Percentiles rank a stretch among this genome's conserved stretches.
These are phyloP conservation scores for Melipona bicolor DNA, from an alignment of 2,888 invertebrate genomes.

Conservation along the genomic window DNA sequence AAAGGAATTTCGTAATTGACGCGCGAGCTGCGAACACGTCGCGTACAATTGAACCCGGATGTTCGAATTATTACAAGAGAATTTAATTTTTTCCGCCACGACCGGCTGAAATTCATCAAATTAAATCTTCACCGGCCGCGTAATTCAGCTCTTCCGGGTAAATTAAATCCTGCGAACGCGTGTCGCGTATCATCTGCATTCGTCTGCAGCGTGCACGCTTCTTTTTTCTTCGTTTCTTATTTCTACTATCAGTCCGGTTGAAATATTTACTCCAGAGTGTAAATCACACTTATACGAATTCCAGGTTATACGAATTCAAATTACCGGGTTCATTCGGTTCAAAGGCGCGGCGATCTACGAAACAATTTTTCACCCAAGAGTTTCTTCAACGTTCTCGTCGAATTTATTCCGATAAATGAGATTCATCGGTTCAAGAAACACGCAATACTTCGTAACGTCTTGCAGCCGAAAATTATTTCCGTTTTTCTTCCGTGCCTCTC, in stretches of 20 bases:
- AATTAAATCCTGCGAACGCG: conserved; percentile 48
- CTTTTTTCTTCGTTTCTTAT: conserved; percentile 4
- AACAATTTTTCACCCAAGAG: neutral
- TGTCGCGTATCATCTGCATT: conserved; percentile 13
- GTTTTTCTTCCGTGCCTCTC: neutral
- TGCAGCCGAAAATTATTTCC: neutral
- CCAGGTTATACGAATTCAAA: conserved; percentile 43
- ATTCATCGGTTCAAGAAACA: neutral
- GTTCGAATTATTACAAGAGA: conserved; percentile 11
- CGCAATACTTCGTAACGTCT: neutral
- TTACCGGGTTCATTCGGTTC: conserved; percentile 45
- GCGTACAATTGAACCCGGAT: neutral
- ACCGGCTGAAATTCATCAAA: conserved; percentile 22
- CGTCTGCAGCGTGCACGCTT: neutral
- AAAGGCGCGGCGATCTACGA: neutral
- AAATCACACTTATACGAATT: conserved; percentile 23
- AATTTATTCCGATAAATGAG: neutral
- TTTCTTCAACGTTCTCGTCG: neutral
- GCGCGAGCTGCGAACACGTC: neutral
- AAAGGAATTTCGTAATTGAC: conserved; percentile 1
- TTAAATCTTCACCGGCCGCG: conserved; percentile 26
- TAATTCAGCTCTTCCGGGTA: conserved; percentile 31
- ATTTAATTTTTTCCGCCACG: conserved; percentile 23
- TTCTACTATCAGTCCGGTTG: conserved; percentile 4
- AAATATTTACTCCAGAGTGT: conserved; percentile 41